Conservation (phyloP, 2,797 vertebrate genomes). For the Numenius phaeopus region DNA sequence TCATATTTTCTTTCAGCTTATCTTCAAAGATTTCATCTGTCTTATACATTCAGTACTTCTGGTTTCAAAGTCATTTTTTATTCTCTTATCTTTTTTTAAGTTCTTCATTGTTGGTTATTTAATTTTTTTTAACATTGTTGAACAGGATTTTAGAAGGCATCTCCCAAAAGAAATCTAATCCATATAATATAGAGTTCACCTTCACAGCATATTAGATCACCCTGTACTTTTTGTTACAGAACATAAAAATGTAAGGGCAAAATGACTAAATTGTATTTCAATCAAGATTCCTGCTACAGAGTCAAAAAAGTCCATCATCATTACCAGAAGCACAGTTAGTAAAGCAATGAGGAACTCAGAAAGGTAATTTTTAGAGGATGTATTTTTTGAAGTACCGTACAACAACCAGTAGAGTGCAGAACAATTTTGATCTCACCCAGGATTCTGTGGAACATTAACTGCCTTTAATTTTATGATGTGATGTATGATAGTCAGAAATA, state of each 20-base stretch:
- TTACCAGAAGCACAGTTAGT: slow-evolving; percentile 31
- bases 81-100: slow-evolving; percentile 24
- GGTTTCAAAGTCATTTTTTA: slow-evolving; percentile 29
- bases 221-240: slow-evolving; percentile 27
- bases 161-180: slow-evolving; percentile 47
- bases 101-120: slow-evolving; percentile 29
- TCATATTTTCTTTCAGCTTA: slow-evolving; percentile 63
- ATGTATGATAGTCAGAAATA: slow-evolving; percentile 62
- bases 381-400: background rate
- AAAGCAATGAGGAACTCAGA: slow-evolving; percentile 45
- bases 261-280: slow-evolving; percentile 57
- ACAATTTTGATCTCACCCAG: background rate
- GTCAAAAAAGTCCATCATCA: slow-evolving; percentile 43
- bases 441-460: slow-evolving; percentile 60
- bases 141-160: slow-evolving; percentile 47
- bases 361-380: slow-evolving; percentile 23
- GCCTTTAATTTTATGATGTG: slow-evolving; percentile 65
- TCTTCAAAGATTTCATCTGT: slow-evolving; percentile 33
- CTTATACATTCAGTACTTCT: background rate
- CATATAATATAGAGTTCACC: slow-evolving; percentile 26
- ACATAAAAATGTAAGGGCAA: slow-evolving; percentile 48
- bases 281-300: slow-evolving; percentile 45
- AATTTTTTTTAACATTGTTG: slow-evolving; percentile 27
- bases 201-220: slow-evolving; percentile 50
- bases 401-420: slow-evolving; percentile 44